Base-by-base conservation (phyloP, 2,888 invertebrate genomes). In the Blastobasis adustella region DNA sequence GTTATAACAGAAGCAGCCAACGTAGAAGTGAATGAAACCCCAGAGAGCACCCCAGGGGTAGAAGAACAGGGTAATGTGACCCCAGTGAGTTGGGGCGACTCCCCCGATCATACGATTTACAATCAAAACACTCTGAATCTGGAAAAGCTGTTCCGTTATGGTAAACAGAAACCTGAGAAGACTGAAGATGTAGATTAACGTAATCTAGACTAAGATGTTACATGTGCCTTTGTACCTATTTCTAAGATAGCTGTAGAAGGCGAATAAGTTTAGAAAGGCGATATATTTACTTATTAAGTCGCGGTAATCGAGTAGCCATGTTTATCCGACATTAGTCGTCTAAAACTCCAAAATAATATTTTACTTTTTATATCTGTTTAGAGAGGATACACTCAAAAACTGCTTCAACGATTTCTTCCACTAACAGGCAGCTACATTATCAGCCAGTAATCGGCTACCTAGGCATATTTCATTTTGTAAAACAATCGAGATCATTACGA, bases 121-220 rank as follows among this genome's bases (percentile, higher is more conserved):
- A 89, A 88, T 38, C 89, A 89, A 58, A 86, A 89, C 55, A 89
- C 77, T 5, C 62, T 89, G 10, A 86, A 82, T 58, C 72, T 89
- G 7, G 86, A 88, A 6, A 82, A 76, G 56, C 80, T 88, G 51
- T 87, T 87, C 58, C 80, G 70, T 59, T 81, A 82, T 49, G 61
- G 57, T 7, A 38, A n/a, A 36, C 76, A 72, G 42, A 73, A 73
- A 52, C 61, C 9, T 0, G 45, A 40, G 1, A 37, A 49, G 37
- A 37, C 7, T 43, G 37, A 49, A 49, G 49, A 43, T n/a, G 10
- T n/a, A 42, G 9, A 40, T 40, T 6, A 40, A 42, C 9, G 3
- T 42, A 42, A 6, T 5, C 9, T n/a, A 42, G 42, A 42, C 42
- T 42, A 1, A 42, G 42, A 42, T 9, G 9, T 42, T 5, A 3